Evolutionary conservation across 2,113 vertebrate genomes (phyloP).

Genomic region (Zosterops lateralis): DNA sequence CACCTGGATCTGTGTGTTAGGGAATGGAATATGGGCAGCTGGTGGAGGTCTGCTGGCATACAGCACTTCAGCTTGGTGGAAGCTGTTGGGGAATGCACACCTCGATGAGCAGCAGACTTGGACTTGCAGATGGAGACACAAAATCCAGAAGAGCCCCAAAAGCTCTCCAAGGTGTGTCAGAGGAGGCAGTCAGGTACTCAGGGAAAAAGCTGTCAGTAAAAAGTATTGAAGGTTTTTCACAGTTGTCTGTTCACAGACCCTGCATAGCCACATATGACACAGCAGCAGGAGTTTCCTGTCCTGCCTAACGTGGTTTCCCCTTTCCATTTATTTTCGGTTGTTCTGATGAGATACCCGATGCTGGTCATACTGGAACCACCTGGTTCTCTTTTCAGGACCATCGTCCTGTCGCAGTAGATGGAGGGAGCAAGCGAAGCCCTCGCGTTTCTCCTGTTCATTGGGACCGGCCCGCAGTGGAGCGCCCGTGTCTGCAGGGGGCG

Average conservation of each 20-base stretch:
- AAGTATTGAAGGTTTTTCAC: neutral
- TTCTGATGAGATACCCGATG: neutral
- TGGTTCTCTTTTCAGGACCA: neutral
- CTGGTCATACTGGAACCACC: rapidly evolving
- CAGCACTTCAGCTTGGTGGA: neutral
- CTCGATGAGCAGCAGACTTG: neutral
- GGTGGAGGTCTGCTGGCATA: neutral
- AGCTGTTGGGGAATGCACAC: neutral
- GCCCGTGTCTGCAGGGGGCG: neutral
- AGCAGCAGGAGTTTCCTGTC: neutral
- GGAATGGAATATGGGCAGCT: neutral
- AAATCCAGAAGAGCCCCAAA: neutral
- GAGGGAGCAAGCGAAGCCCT: no score
- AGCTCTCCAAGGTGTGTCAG: neutral
- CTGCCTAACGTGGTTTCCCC: neutral
- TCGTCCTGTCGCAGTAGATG: rapidly evolving
- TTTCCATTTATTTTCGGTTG: neutral
- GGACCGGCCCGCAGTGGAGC: neutral
- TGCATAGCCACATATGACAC: neutral
- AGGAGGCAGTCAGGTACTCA: neutral
- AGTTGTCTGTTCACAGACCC: neutral
- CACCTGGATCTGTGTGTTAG: neutral
- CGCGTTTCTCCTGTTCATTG: rapidly evolving
- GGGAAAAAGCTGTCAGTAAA: neutral
- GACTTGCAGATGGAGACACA: neutral